Percentiles rank a stretch among this genome's conserved stretches.
These are phyloP conservation scores for Elymnias hypermnestra DNA, from an alignment of 1,140 invertebrate species.

Conservation along the genomic window DNA sequence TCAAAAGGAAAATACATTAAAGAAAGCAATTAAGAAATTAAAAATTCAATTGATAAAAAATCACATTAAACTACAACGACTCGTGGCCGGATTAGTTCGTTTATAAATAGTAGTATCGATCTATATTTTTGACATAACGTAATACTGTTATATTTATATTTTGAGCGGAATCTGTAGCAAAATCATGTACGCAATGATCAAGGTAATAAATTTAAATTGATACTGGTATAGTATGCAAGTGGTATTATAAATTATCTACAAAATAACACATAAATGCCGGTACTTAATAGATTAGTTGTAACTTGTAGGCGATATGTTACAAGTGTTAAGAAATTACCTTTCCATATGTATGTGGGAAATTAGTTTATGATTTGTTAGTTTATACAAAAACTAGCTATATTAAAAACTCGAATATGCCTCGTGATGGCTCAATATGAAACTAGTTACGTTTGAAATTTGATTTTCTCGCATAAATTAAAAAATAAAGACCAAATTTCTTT, in stretches of 20 bases:
- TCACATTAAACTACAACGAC: too few species aligned
- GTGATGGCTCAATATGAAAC: too few species aligned
- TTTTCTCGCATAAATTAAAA: too few species aligned
- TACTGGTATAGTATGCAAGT: conserved; percentile 12
- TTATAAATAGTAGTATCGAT: conserved; percentile 16
- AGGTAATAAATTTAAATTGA: conserved; percentile 23
- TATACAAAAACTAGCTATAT: too few species aligned
- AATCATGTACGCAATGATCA: conserved; percentile 16
- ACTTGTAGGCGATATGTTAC: conserved; percentile 1
- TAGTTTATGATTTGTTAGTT: conserved; percentile 1
- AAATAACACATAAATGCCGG: conserved; percentile 10
- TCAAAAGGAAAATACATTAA: too few species aligned
- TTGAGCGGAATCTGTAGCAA: conserved; percentile 13
- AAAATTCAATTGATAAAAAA: too few species aligned
- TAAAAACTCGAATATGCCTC: too few species aligned
- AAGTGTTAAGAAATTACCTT: neutral
- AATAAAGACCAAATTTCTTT: too few species aligned
- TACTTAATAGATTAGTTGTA: conserved; percentile 3
- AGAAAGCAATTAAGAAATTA: too few species aligned
- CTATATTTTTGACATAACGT: conserved; percentile 16
- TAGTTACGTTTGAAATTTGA: too few species aligned
- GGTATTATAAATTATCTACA: conserved; percentile 17
- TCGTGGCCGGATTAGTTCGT: too few species aligned
- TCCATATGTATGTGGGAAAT: neutral
- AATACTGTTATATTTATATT: neutral